Evolutionary conservation across 2,888 invertebrate genomes (phyloP), one percentile per base, ranked within the genome.

Genomic region (Calliphora vomitoria): DNA sequence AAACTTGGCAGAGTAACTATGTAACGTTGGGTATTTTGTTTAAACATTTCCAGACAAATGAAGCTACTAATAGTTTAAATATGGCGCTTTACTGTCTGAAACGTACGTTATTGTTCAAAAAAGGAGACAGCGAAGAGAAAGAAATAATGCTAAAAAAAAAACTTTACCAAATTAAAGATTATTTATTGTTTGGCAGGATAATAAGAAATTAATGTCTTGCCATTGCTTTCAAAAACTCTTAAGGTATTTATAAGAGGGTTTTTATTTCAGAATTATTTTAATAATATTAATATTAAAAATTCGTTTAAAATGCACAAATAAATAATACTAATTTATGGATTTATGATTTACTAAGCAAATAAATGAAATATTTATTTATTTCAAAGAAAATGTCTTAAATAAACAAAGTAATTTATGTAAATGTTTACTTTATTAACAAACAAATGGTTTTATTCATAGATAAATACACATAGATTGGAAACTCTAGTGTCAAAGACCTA

Each of bases 31-130:
- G 5, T 75, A 25, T 58, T 8, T 47, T 72, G 5, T 13, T 35
- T 35, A 25, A 31, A 64, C 60, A 79, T 55, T 80, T 85, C 60
- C 69, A 85, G 85, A 85, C 85, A 85, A 85, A 80, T 74, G 15
- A 74, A 79, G 71, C 79, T 66, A 60, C 41, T 68, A 68, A 85
- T 87, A 83, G 86, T 72, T 83, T 71, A 83, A 87, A 83, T 76
- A 81, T 76, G 86, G 80, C 83, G 75, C 76, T 80, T 75, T 31
- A 41, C 13, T 83, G 83, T 87, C 86, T 87, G 76, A 75, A 55
- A 76, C 25, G 31, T 53, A n/a, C 47, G n/a, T 78, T 78, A 58
- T 75, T 58, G 60, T 64, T 2, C 25, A 0, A n/a, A 20, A 4
- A 55, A 18, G 20, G 20, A 53, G 15, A 44, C 44, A 11, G 10